Conservation (phyloP, 1,140 invertebrate genomes). For the Streblospio benedicti region DNA sequence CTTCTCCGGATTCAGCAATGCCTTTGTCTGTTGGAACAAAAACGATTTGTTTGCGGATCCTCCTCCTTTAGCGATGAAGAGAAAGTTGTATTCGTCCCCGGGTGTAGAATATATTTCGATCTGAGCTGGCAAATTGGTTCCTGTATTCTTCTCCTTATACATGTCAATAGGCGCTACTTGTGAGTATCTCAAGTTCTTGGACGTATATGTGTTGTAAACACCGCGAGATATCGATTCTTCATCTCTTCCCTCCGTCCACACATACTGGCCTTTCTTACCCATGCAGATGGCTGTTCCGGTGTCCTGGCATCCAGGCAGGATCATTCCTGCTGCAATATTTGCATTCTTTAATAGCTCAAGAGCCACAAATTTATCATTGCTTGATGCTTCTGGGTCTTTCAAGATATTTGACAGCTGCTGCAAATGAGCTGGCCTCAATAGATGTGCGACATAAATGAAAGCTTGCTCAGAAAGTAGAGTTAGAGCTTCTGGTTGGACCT, state of each 20-base stretch:
- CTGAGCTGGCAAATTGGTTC: constrained; percentile 47
- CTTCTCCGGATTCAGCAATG: constrained; percentile 46
- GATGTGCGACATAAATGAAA: constrained; percentile 45
- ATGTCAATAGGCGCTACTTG: constrained; percentile 48
- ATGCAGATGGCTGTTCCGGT: constrained; percentile 49
- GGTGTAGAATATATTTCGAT: constrained; percentile 46
- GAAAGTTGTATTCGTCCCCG: constrained; percentile 43
- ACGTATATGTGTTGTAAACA: constrained; percentile 47
- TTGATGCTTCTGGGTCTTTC: constrained; percentile 44
- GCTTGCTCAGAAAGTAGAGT: constrained; percentile 42
- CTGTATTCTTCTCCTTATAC: constrained; percentile 47
- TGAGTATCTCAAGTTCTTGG: constrained; percentile 45
- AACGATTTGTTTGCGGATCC: constrained; percentile 49
- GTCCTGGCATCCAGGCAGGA: constrained; percentile 48
- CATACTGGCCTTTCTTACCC: constrained; percentile 50
- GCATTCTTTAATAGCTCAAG: constrained; percentile 49
- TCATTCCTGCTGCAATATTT: constrained; percentile 45
- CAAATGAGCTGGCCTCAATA: constrained; percentile 42
- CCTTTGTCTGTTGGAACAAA: constrained; percentile 48
- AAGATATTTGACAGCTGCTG: constrained; percentile 46
- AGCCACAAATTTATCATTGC: constrained; percentile 48
- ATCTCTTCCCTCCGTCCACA: constrained; percentile 47
- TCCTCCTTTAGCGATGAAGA: constrained; percentile 48
- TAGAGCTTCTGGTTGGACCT: constrained; percentile 40
- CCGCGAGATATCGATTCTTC: constrained; percentile 42